Evolutionary conservation across 2,888 invertebrate species (phyloP).

Genomic region (Aphodius sticticus): DNA sequence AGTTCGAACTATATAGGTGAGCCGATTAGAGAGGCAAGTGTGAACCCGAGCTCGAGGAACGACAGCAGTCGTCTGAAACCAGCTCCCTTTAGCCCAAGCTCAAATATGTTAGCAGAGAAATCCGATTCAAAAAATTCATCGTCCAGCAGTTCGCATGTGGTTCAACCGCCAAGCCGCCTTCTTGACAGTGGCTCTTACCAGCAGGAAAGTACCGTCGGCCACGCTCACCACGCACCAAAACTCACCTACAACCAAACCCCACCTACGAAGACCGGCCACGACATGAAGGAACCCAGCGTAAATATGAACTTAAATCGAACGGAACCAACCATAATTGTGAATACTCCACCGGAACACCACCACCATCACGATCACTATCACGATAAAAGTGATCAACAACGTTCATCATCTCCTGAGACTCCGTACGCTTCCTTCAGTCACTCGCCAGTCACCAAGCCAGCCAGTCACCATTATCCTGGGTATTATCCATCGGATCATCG

Average conservation of each 20-base stretch:
- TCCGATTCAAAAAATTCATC: not conserved
- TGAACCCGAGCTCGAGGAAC: not conserved
- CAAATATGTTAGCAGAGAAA: not conserved
- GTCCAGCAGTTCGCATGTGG: not conserved
- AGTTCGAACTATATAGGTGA: not conserved
- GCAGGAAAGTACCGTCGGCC: not conserved
- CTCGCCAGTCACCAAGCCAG: too few species aligned
- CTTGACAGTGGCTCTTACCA: not conserved
- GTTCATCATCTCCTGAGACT: too few species aligned
- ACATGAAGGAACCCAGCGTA: not conserved
- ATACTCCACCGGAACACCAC: not conserved
- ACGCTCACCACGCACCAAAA: not conserved
- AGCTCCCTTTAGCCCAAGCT: not conserved
- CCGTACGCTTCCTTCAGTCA: too few species aligned
- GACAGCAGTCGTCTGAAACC: not conserved
- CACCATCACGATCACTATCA: not conserved
- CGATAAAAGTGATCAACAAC: not conserved
- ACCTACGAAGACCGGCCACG: not conserved
- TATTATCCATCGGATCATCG: too few species aligned
- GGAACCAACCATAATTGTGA: not conserved
- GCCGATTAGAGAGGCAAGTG: not conserved
- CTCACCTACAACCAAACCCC: not conserved
- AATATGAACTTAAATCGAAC: too few species aligned
- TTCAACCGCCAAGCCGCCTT: not conserved
- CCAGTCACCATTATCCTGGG: too few species aligned